Evolutionary conservation across 2,113 vertebrate genomes (phyloP), one percentile per base, ranked within the genome.

Genomic region (Stigmatopora nigra): DNA sequence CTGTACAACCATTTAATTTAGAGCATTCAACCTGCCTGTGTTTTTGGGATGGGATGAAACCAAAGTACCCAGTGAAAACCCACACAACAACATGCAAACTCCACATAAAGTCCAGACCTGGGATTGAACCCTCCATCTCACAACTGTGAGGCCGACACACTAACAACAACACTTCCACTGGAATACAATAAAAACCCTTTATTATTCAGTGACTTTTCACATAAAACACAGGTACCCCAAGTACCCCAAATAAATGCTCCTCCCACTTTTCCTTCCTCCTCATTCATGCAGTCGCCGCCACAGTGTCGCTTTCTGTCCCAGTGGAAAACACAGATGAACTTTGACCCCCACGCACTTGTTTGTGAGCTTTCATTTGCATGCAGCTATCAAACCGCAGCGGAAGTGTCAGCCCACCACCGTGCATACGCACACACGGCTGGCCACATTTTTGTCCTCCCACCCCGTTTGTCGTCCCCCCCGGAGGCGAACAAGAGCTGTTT

Each of bases 331-430:
- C 67, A n/a, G 38, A 71, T 73, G 79, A 88, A 81, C 82, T 71
- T 74, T 86, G 72, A 77, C 82, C 82, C 68, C 41, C 72, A 68
- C 81, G 78, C 78, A 73, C 85, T 88, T 85, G 82, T 88, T 90
- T 89, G 81, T 81, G 82, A 73, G 76, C 79, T 84, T 88, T 82
- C 76, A 89, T 89, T 88, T 87, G 87, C 82, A 86, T 89, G 82
- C 78, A 76, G 75, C 81, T 75, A 75, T 86, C 78, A 64, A 71
- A 84, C 77, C 49, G 69, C 67, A 77, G 81, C 82, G 84, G 86
- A 90, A 89, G 85, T 83, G 76, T 88, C 81, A 64, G 67, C 68
- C 67, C 71, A 31, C 67, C 71, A 31, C 60, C 64, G 35, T 46
- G 61, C 73, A 65, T 65, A 61, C 51, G 60, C 58, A 61, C 61